phyloP scores from a whole-genome alignment of 2,888 invertebrate genomes.

The Lasioglossum malachurum region DNA sequence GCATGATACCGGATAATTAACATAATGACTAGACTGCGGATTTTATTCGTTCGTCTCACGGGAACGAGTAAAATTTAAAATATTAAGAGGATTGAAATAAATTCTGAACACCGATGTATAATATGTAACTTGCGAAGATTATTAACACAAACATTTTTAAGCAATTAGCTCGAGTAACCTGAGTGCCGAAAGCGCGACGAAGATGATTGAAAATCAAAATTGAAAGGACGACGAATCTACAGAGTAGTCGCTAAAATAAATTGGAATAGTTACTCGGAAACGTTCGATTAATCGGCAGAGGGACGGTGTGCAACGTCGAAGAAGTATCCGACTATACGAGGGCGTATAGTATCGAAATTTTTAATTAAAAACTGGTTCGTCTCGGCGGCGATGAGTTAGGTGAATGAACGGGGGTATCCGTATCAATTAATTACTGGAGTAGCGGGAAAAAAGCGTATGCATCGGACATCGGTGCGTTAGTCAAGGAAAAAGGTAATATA shows the following conservation, averaged over 20 bases:
- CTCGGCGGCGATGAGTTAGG: slow-evolving; percentile 37
- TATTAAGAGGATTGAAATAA: not conserved
- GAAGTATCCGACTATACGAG: not conserved
- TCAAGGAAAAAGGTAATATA: slow-evolving; percentile 61
- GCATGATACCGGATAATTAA: not conserved
- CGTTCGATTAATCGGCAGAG: not conserved
- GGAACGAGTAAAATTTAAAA: not conserved
- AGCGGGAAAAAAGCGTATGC: slow-evolving; percentile 45
- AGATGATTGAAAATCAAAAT: not conserved
- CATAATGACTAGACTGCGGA: not conserved
- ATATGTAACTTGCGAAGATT: not conserved
- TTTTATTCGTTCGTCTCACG: not conserved
- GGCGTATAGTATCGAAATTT: slow-evolving; percentile 35
- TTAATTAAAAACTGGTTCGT: slow-evolving; percentile 59
- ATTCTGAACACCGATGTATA: not conserved
- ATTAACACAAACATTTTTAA: not conserved
- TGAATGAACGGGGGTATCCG: slow-evolving; percentile 55
- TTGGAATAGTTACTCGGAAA: not conserved
- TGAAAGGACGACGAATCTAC: not conserved
- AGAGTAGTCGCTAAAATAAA: not conserved
- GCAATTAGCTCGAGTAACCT: not conserved
- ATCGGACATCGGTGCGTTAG: slow-evolving; percentile 54
- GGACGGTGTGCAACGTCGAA: not conserved
- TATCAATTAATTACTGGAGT: slow-evolving; percentile 67
- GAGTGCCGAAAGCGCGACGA: not conserved